Percentiles rank a stretch among this genome's conserved stretches.
phyloP scores from a whole-genome alignment of 2,797 vertebrate genomes.

The Myotis daubentonii region DNA sequence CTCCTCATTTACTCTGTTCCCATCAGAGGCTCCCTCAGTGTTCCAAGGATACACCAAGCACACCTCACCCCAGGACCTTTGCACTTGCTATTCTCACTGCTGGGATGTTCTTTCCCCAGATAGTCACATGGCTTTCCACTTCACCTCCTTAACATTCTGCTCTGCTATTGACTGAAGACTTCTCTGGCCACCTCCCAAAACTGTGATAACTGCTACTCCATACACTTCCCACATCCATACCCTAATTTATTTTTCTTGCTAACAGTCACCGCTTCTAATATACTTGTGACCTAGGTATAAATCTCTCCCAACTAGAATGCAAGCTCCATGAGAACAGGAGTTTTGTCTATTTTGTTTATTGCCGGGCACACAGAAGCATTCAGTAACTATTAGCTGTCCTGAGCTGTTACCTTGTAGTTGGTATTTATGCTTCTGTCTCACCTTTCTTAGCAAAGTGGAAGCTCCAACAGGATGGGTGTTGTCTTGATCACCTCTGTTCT shows the following conservation, averaged over 20 bases:
- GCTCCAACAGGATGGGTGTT: background rate
- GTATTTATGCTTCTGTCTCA: background rate
- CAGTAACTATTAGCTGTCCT: background rate
- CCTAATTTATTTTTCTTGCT: background rate
- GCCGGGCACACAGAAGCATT: background rate
- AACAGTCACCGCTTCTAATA: background rate
- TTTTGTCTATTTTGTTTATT: background rate
- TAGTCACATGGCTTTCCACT: background rate
- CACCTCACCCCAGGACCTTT: background rate
- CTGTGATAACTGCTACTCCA: background rate
- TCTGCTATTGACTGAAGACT: background rate
- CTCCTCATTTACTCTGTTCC: background rate
- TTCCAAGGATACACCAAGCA: background rate
- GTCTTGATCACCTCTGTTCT: background rate
- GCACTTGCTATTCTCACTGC: background rate
- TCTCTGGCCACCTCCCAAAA: background rate
- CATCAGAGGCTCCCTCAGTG: accelerated
- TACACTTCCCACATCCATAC: background rate
- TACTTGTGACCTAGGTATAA: background rate
- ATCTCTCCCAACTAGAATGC: background rate
- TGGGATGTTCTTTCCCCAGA: background rate
- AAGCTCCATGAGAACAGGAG: background rate
- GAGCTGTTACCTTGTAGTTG: background rate
- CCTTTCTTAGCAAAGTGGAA: constrained; percentile 7
- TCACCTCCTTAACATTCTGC: background rate